phyloP scores from a whole-genome alignment of 2,888 invertebrate species.

The Aspidiotus destructor region DNA sequence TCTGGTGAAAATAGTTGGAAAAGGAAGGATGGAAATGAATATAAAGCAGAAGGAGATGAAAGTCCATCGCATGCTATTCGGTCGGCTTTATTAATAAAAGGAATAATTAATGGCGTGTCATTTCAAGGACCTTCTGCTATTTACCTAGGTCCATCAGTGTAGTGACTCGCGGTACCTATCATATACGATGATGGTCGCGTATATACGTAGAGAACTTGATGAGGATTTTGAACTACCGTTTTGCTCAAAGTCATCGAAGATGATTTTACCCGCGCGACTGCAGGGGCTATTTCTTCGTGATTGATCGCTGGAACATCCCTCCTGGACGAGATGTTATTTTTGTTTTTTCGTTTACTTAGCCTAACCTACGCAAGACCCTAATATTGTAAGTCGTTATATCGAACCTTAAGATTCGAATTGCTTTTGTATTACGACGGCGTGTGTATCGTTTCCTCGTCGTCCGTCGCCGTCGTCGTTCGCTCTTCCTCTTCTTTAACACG shows the following conservation, averaged over 20 bases:
- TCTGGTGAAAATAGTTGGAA: not conserved
- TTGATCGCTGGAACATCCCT: too few species aligned
- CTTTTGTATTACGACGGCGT: not conserved
- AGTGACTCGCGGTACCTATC: not conserved
- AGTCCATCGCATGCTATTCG: too few species aligned
- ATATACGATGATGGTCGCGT: too few species aligned
- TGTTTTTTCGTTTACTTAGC: too few species aligned
- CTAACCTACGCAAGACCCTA: too few species aligned
- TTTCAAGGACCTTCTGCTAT: slow-evolving; percentile 25
- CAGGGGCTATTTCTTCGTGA: too few species aligned
- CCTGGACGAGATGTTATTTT: too few species aligned
- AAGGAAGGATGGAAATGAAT: slow-evolving; percentile 3
- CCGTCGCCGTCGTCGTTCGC: not conserved
- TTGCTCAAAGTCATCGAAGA: not conserved
- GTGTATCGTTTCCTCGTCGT: not conserved
- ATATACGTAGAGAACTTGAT: not conserved
- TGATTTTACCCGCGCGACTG: too few species aligned
- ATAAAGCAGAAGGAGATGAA: slow-evolving; percentile 7
- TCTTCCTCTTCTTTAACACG: not conserved
- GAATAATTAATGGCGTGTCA: slow-evolving; percentile 29
- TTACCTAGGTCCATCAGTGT: slow-evolving; percentile 12
- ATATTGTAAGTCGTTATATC: too few species aligned
- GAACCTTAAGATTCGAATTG: too few species aligned
- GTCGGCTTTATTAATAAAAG: slow-evolving; percentile 24
- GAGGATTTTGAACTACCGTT: slow-evolving; percentile 16